These are phyloP conservation scores for Chamaea fasciata DNA, from an alignment of 2,113 vertebrate species.

Conservation along the genomic window DNA sequence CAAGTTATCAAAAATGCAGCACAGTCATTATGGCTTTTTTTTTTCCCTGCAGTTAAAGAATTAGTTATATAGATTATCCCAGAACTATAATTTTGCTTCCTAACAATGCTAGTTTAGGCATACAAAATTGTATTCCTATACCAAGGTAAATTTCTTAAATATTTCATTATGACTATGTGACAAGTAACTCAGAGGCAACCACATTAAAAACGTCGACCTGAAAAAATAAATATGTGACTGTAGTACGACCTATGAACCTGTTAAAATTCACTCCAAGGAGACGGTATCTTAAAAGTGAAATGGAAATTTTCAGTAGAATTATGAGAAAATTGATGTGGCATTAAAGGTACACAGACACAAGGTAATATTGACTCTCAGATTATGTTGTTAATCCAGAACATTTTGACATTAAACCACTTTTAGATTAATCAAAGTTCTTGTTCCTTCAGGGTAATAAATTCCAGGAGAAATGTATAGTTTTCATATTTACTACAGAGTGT, in stretches of 20 bases:
- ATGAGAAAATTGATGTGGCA: not conserved
- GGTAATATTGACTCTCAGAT: not conserved
- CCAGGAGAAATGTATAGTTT: not conserved
- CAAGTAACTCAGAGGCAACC: not conserved
- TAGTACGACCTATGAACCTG: not conserved
- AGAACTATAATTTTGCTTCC: not conserved
- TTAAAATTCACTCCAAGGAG: not conserved
- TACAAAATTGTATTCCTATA: not conserved
- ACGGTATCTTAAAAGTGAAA: not conserved
- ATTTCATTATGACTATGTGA: not conserved
- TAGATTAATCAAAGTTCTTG: not conserved
- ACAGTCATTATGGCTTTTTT: not conserved
- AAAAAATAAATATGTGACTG: not conserved
- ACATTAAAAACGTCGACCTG: not conserved
- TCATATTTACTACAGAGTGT: accelerated
- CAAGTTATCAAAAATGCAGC: not conserved
- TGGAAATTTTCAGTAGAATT: not conserved
- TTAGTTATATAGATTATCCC: not conserved
- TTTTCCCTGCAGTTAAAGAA: not conserved
- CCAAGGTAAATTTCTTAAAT: not conserved
- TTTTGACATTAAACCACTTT: not conserved
- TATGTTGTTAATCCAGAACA: not conserved
- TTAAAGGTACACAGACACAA: not conserved
- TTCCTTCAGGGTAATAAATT: not conserved
- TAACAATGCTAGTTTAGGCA: not conserved